Percentiles rank a stretch among this genome's conserved stretches.
Evolutionary conservation across 2,113 vertebrate genomes (phyloP).

Genomic region (Pedionomus torquatus): DNA sequence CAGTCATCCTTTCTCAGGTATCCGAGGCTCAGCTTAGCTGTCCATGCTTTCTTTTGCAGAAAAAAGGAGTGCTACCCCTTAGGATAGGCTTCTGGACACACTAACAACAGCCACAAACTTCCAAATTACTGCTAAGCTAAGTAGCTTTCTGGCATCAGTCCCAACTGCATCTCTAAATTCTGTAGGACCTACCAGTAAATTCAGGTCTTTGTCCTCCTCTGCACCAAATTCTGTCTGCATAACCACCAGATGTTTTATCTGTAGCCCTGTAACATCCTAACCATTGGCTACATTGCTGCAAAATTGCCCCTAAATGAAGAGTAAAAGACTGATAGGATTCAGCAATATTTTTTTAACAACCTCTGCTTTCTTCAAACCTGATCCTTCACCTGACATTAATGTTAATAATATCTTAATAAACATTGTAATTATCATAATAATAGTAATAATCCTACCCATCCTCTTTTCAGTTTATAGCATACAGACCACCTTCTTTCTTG

Average conservation of each 20-base stretch:
- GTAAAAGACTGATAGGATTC: neutral
- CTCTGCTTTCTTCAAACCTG: neutral
- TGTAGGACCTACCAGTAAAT: neutral
- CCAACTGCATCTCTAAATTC: neutral
- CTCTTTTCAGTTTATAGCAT: neutral
- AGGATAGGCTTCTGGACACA: neutral
- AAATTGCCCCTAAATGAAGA: neutral
- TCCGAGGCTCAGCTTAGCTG: neutral
- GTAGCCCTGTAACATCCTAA: neutral
- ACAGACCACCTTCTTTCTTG: neutral
- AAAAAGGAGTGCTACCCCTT: neutral
- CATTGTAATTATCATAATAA: neutral
- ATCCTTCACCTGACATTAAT: neutral
- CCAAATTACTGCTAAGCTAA: neutral
- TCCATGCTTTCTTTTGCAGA: neutral
- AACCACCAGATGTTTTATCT: neutral
- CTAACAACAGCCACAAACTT: neutral
- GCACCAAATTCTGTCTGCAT: neutral
- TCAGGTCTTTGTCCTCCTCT: neutral
- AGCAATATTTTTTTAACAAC: neutral
- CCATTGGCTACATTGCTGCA: neutral
- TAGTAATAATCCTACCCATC: neutral
- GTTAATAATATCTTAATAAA: neutral
- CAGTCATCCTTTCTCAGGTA: neutral
- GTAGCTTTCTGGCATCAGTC: neutral